These are phyloP conservation scores for Cyprinodon tularosa DNA, from an alignment of 2,113 vertebrate species.

Conservation along the genomic window DNA sequence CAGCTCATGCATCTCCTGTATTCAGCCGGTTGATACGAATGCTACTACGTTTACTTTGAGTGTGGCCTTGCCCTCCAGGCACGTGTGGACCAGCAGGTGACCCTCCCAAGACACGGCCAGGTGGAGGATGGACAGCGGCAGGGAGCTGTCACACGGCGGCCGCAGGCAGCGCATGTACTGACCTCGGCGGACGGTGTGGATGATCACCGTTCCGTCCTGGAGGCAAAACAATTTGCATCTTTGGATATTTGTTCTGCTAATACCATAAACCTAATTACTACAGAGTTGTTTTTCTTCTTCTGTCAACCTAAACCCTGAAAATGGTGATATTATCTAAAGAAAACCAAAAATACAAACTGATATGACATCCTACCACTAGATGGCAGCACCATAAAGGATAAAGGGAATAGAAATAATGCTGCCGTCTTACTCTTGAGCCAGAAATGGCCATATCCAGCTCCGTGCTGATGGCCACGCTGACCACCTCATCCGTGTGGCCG, in stretches of 20 bases:
- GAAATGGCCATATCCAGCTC: conserved; percentile 96
- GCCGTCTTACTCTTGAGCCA: conserved; percentile 85
- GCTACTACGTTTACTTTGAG: conserved; percentile 83
- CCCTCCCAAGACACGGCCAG: conserved; percentile 95
- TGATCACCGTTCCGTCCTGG: conserved; percentile 93
- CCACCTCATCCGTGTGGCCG: conserved; percentile 91
- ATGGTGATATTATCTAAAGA: neutral
- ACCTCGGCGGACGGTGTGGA: conserved; percentile 88
- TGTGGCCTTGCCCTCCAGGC: conserved; percentile 89
- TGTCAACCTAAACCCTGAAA: neutral
- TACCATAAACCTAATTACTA: too few species aligned
- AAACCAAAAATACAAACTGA: neutral
- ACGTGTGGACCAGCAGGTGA: conserved; percentile 90
- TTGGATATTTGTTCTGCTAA: neutral
- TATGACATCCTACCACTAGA: neutral
- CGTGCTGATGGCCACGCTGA: conserved; percentile 92
- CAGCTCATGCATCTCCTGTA: too few species aligned
- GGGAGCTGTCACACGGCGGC: conserved; percentile 90
- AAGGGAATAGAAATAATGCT: too few species aligned
- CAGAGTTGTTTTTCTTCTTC: neutral
- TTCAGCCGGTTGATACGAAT: too few species aligned
- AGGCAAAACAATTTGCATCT: neutral
- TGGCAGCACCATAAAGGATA: neutral
- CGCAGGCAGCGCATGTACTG: conserved; percentile 91
- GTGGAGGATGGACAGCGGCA: conserved; percentile 86